These are phyloP conservation scores for Clavelina lepadiformis DNA, from an alignment of 23 tunicate genomes.

Conservation along the genomic window DNA sequence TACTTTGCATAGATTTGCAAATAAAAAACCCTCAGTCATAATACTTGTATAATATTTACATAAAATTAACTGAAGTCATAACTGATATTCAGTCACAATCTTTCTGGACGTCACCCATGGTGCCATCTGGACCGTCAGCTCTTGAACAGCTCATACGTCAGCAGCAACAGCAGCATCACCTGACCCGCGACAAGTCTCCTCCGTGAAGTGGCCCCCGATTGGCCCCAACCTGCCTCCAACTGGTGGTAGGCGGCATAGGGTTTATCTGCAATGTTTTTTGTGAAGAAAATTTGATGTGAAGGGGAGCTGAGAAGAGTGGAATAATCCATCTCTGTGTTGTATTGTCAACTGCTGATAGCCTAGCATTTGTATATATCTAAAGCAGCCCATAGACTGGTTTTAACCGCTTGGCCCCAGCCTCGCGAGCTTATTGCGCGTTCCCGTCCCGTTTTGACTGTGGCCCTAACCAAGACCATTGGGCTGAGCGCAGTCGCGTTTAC, in stretches of 20 bases:
- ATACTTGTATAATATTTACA: too few relatives aligned
- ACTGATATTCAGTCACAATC: constrained; percentile 37
- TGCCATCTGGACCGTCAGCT: constrained; percentile 74
- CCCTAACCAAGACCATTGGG: too few relatives aligned
- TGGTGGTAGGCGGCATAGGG: constrained; percentile 1
- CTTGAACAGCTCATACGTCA: constrained; percentile 75
- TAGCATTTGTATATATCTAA: constrained; percentile 30
- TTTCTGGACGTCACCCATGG: constrained; percentile 71
- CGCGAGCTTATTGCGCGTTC: too few relatives aligned
- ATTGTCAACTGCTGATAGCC: constrained; percentile 14
- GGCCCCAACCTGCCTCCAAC: constrained; percentile 17
- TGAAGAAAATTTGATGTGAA: background rate
- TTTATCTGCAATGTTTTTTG: constrained; percentile 20
- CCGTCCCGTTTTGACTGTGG: too few relatives aligned
- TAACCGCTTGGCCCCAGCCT: constrained; percentile 1
- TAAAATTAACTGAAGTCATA: too few relatives aligned
- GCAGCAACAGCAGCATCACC: constrained; percentile 61
- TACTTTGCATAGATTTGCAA: too few relatives aligned
- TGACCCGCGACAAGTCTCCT: constrained; percentile 73
- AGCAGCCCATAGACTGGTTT: constrained; percentile 4
- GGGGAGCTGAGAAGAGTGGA: background rate
- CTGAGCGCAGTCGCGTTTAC: background rate
- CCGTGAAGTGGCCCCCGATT: constrained; percentile 31
- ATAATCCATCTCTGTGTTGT: constrained; percentile 33
- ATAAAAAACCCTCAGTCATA: too few relatives aligned